A percentile compares a stretch with the other conserved stretches of the same genome.
These are phyloP conservation scores for Huso huso DNA, from an alignment of 2,797 vertebrate genomes.

Conservation along the genomic window DNA sequence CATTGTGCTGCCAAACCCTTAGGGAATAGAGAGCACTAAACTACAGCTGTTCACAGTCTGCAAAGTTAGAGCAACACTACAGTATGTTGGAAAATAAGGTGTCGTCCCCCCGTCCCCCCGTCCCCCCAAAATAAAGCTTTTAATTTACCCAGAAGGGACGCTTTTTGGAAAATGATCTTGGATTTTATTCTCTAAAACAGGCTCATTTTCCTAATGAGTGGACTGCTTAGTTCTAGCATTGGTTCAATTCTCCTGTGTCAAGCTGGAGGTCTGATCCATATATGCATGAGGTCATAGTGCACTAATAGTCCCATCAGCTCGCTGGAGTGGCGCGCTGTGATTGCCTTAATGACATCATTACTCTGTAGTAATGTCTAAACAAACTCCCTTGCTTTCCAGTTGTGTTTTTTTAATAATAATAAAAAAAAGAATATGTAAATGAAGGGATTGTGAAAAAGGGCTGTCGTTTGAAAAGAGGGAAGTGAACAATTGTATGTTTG, in stretches of 20 bases:
- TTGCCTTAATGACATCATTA: conserved; percentile 5
- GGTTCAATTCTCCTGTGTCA: not conserved
- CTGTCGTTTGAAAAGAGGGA: too few relatives aligned
- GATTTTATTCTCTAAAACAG: not conserved
- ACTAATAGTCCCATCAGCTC: not conserved
- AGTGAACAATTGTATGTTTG: too few relatives aligned
- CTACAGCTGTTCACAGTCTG: conserved; percentile 1
- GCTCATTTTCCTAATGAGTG: not conserved
- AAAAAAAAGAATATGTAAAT: too few relatives aligned
- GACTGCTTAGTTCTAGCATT: not conserved
- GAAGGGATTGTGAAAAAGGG: too few relatives aligned
- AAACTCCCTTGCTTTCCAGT: too few relatives aligned
- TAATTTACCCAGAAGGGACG: not conserved
- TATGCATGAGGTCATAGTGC: not conserved
- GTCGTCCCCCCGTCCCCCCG: too few relatives aligned
- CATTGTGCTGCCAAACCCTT: not conserved
- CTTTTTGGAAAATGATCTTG: not conserved
- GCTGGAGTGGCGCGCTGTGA: not conserved
- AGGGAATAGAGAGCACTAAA: not conserved
- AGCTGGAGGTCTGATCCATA: not conserved
- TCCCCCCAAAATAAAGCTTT: not conserved
- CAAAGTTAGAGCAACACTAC: too few relatives aligned
- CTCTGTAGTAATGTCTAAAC: not conserved
- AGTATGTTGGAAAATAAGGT: too few relatives aligned
- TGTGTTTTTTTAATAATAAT: too few relatives aligned